A percentile compares a stretch with the other conserved stretches of the same genome.
Evolutionary conservation across 2,888 invertebrate genomes (phyloP).

Genomic region (Yponomeuta evonymella): DNA sequence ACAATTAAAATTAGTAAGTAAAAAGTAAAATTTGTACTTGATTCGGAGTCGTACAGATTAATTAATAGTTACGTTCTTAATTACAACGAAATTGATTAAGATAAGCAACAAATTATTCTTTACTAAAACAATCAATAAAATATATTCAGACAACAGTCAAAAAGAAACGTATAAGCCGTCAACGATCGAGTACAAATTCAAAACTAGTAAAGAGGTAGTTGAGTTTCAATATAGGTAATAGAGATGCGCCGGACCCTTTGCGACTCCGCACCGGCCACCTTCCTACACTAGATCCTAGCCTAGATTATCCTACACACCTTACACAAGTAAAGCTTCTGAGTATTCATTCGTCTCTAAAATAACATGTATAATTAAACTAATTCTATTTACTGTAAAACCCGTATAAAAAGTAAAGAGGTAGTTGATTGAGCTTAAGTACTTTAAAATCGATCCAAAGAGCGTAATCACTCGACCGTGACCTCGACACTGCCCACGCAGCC

Average conservation of each 20-base stretch:
- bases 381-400: conserved; percentile 65
- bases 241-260: conserved; percentile 66
- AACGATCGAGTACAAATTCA: conserved; percentile 60
- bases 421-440: conserved; percentile 74
- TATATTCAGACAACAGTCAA: conserved; percentile 69
- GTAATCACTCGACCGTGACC: conserved; percentile 17
- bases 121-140: conserved; percentile 69
- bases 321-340: conserved; percentile 76
- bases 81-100: conserved; percentile 17
- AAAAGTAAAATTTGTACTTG: conserved; percentile 68
- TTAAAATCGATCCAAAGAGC: conserved; percentile 64
- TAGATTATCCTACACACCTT: conserved; percentile 65
- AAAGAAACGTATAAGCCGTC: conserved; percentile 57
- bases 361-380: conserved; percentile 72
- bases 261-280: conserved; percentile 61
- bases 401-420: conserved; percentile 76
- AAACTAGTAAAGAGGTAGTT: conserved; percentile 74
- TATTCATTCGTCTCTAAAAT: conserved; percentile 73
- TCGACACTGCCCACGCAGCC: too few relatives aligned
- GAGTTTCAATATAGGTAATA: conserved; percentile 65
- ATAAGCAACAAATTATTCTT: conserved; percentile 51
- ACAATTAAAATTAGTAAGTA: conserved; percentile 65
- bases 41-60: conserved; percentile 64
- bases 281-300: conserved; percentile 29
- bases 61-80: conserved; percentile 6